These are phyloP conservation scores for Halcyon smyrnensis DNA, from an alignment of 2,797 vertebrate species.

Conservation along the genomic window DNA sequence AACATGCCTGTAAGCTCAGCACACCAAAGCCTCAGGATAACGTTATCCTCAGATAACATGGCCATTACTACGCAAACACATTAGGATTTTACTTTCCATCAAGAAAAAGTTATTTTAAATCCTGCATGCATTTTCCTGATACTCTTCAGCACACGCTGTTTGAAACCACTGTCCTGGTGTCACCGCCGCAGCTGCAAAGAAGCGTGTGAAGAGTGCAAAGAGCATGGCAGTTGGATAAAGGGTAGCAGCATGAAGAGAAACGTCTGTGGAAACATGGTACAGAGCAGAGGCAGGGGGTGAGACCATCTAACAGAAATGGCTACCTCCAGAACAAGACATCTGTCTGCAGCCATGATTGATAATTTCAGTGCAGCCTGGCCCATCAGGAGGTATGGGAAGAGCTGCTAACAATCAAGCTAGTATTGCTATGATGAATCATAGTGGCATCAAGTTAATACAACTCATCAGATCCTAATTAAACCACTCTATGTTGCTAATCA, in stretches of 20 bases:
- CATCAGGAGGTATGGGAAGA: neutral
- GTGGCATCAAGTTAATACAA: neutral
- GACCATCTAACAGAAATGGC: neutral
- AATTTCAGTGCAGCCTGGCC: neutral
- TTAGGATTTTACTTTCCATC: neutral
- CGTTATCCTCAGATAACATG: rapidly evolving
- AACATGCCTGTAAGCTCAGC: neutral
- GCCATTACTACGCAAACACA: neutral
- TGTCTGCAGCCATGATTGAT: neutral
- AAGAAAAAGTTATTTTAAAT: neutral
- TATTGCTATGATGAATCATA: neutral
- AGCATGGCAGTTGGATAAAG: rapidly evolving
- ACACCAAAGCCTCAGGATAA: neutral
- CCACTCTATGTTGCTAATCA: neutral
- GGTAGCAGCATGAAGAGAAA: neutral
- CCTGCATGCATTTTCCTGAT: neutral
- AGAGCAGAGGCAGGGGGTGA: neutral
- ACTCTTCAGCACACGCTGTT: neutral
- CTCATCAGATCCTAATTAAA: neutral
- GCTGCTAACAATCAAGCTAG: neutral
- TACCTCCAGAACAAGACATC: neutral
- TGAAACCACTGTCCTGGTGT: neutral
- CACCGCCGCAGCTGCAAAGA: neutral
- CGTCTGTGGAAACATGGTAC: rapidly evolving
- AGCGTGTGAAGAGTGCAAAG: rapidly evolving